Conservation (phyloP, 2,888 invertebrate species). For the Drosophila lacicola region DNA sequence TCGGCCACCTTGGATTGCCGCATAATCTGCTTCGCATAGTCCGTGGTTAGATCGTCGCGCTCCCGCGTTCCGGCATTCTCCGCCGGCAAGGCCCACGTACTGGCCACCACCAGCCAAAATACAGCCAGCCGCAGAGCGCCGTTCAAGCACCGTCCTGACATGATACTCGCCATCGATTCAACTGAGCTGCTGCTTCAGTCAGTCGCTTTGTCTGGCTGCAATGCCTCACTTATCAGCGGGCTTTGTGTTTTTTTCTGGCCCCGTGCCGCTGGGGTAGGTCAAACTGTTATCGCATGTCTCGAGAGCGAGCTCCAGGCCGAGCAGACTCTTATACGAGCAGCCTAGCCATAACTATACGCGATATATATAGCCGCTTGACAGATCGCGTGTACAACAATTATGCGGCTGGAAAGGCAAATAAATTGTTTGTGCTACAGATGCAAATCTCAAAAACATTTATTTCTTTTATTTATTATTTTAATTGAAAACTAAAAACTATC, state of each 20-base stretch:
- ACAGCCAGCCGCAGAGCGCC: slow-evolving; percentile 18
- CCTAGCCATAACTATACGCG: background rate
- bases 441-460: too few species aligned
- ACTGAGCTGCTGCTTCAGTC: slow-evolving; percentile 36
- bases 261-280: slow-evolving; percentile 48
- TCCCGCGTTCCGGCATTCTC: background rate
- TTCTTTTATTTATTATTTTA: too few species aligned
- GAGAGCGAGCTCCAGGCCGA: slow-evolving; percentile 16
- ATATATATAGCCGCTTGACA: background rate
- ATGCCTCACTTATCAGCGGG: slow-evolving; percentile 29
- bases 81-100: slow-evolving; percentile 8
- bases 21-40: slow-evolving; percentile 85
- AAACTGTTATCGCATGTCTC: slow-evolving; percentile 57
- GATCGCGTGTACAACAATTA: background rate
- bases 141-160: slow-evolving; percentile 37
- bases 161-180: slow-evolving; percentile 34
- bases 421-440: too few species aligned
- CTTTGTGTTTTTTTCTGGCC: slow-evolving; percentile 22
- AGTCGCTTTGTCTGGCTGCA: slow-evolving; percentile 12
- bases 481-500: too few species aligned
- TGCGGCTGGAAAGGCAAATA: too few species aligned
- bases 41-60: slow-evolving; percentile 41
- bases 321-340: slow-evolving; percentile 37
- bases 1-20: slow-evolving; percentile 88
- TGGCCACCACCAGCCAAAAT: background rate